Evolutionary conservation across 1,140 invertebrate species (phyloP), one percentile per base, ranked within the genome.

Genomic region (Ostrea denselamellosa): DNA sequence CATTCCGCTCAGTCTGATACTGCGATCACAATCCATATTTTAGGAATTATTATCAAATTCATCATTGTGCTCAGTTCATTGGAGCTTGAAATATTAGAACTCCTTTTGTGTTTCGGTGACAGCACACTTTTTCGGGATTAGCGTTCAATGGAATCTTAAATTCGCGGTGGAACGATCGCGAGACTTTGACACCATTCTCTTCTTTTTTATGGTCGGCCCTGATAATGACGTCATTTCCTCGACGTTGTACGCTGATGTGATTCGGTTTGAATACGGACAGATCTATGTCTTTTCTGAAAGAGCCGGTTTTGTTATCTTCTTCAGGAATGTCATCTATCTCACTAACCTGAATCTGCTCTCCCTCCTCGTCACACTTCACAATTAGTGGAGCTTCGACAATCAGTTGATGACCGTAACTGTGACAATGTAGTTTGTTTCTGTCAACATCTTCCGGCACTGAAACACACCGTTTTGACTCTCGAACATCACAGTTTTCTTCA

Each of bases 391-490:
- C 82, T 19, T 83, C 82, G 8, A 83, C 52, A 14, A 83, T 14
- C 34, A 44, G 34, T 5, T 44, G 34, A 44, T 44, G 34, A 2
- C 34, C 34, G n/a, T 53, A 54, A 51, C 17, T 53, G 12, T 22
- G 19, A 10, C 82, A 17, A 19, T 52, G 22, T 19, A 83, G n/a
- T 52, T 83, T 83, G 44, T 8, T 25, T n/a, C 19, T 17, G 52
- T 83, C 82, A n/a, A 83, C 82, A 7, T 22, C 52, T 0, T 83
- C 82, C 9, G 82, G 82, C n/a, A 83, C 25, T 83, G 51, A 52
- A 17, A 83, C 44, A 8, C 44, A 22, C 14, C 82, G 4, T 19
- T 83, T 83, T 5, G 52, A n/a, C 51, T 83, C 82, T 12, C 82
- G 44, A 7, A 52, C 19, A 8, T 83, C 82, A 2, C 82, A 17